phyloP scores from a whole-genome alignment of 2,888 invertebrate genomes.

The Anthoptus insignis region DNA sequence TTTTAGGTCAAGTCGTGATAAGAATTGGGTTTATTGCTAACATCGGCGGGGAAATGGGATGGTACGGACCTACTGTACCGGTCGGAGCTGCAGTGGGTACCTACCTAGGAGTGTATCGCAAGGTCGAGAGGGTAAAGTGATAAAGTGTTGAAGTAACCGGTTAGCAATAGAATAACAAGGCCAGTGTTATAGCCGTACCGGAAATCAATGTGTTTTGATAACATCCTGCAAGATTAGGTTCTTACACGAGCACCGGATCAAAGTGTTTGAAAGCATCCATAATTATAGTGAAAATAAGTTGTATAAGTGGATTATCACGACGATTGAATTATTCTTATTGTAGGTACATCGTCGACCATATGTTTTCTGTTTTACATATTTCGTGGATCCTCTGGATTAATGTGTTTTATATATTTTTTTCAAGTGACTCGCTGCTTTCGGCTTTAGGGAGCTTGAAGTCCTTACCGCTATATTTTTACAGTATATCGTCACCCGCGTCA shows the following conservation, averaged over 20 bases:
- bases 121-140: conserved; percentile 39
- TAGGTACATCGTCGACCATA: too few species aligned
- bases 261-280: too few species aligned
- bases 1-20: conserved; percentile 13
- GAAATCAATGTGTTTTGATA: conserved; percentile 17
- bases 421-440: too few species aligned
- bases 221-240: background rate
- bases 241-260: background rate
- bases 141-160: conserved; percentile 34
- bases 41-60: conserved; percentile 16
- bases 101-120: conserved; percentile 26
- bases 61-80: conserved; percentile 5
- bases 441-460: too few species aligned
- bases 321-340: too few species aligned
- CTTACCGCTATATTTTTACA: too few species aligned
- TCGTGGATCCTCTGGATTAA: too few species aligned
- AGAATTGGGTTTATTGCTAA: conserved; percentile 15
- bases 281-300: too few species aligned
- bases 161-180: conserved; percentile 36
- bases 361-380: too few species aligned
- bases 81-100: background rate
- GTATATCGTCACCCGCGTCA: too few species aligned
- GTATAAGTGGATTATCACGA: too few species aligned
- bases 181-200: conserved; percentile 21
- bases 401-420: too few species aligned